phyloP scores from a whole-genome alignment of 2,888 invertebrate species.

The Nemoura dubitans region DNA sequence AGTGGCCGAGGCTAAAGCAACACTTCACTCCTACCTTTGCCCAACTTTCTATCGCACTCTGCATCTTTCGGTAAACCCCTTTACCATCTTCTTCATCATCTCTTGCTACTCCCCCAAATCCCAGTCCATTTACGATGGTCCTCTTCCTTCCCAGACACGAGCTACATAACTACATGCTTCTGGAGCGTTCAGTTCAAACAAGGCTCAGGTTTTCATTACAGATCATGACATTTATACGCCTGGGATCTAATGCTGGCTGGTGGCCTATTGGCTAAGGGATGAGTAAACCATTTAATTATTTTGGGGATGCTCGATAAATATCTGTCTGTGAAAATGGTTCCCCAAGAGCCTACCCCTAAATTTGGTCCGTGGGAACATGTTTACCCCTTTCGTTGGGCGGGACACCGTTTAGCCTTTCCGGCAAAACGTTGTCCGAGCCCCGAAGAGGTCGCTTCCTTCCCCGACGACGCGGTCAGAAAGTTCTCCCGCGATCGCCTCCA shows the following conservation, averaged over 20 bases:
- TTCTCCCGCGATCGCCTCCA: background rate
- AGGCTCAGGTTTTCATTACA: background rate
- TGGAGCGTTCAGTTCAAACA: background rate
- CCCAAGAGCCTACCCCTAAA: background rate
- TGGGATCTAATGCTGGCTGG: background rate
- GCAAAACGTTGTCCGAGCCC: background rate
- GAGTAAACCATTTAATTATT: background rate
- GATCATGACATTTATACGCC: too few relatives aligned
- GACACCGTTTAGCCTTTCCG: background rate
- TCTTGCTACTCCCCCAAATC: background rate
- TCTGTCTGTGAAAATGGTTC: background rate
- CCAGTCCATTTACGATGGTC: background rate
- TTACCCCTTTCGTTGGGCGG: background rate
- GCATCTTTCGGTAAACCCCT: background rate
- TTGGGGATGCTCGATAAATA: background rate
- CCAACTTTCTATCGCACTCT: background rate
- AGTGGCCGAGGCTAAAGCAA: constrained; percentile 25
- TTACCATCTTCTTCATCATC: constrained; percentile 28
- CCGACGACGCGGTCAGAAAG: background rate
- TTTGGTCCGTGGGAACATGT: background rate
- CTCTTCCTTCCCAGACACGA: background rate
- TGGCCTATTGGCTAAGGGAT: background rate
- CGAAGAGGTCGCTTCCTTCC: background rate
- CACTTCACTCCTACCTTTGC: constrained; percentile 36
- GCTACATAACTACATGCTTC: background rate